phyloP scores from a whole-genome alignment of 2,113 vertebrate species.

The Syrmaticus mikado region DNA sequence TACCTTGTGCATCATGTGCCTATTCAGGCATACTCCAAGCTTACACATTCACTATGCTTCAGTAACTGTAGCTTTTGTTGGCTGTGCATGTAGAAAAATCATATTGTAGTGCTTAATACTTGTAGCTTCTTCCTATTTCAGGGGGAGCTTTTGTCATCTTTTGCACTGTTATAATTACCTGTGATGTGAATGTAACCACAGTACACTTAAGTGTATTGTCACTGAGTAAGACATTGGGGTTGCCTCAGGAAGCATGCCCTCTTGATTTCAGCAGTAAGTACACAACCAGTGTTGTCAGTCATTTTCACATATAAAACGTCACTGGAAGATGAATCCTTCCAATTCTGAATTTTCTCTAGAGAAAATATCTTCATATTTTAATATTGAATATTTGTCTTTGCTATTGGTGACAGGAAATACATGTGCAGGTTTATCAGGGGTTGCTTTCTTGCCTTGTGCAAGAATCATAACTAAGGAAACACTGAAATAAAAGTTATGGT shows the following conservation, averaged over 20 bases:
- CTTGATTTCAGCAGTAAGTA: background rate
- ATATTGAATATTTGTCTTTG: background rate
- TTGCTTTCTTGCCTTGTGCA: background rate
- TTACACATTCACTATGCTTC: slow-evolving; percentile 19
- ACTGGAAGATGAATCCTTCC: background rate
- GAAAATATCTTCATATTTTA: background rate
- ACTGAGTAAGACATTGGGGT: background rate
- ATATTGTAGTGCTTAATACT: background rate
- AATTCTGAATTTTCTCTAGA: background rate
- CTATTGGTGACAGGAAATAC: background rate
- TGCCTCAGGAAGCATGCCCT: background rate
- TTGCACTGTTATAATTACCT: background rate
- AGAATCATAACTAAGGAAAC: background rate
- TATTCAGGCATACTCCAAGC: background rate
- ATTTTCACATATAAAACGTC: background rate
- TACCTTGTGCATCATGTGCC: background rate
- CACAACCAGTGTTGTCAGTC: background rate
- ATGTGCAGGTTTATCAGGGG: background rate
- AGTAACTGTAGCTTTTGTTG: slow-evolving; percentile 51
- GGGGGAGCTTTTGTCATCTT: background rate
- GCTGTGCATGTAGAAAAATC: background rate
- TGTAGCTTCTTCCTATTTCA: background rate
- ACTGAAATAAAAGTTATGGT: background rate
- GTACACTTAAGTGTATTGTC: background rate
- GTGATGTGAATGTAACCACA: background rate